Evolutionary conservation across 53 echinoderm and acorn worm genomes (phyloP), one percentile per base, ranked within the genome.

Genomic region (Holothuria leucospilota): DNA sequence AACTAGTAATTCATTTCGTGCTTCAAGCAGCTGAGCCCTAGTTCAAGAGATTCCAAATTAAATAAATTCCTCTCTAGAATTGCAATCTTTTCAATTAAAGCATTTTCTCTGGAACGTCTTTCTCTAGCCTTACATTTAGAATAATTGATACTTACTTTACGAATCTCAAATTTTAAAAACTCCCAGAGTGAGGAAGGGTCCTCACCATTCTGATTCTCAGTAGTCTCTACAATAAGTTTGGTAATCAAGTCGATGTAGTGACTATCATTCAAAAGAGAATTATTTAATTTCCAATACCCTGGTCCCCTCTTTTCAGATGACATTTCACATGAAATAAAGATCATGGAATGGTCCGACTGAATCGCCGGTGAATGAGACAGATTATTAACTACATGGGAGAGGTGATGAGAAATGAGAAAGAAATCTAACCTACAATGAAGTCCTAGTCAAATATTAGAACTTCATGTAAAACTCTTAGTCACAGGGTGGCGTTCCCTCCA

Each of bases 201-300:
- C 11, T 20, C 56, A 5, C 56, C 56, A 16, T 16, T 18, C 15
- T 16, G 56, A 56, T 15, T 18, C 56, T 56, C 1, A 56, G 18
- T 16, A 0, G 56, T 56, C 56, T 18, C 56, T 18, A 56, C 18
- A 56, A 56, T 56, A 56, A 56, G 15, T 16, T 56, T 56, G 18
- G 16, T 56, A 56, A 56, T 56, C 18, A 56, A 16, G 5, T 67
- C 67, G 5, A 26, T 67, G 67, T 29, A 67, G 13, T 27, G 1
- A 30, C 30, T 67, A 77, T 77, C 77, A 7, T 77, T 21, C 24
- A 77, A 77, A 1, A 53, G n/a, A 0, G 78, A 53, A 78, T 78
- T 78, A 56, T 78, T 78, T 24, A 78, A 86, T 59, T 86, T 86
- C 75, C 75, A 86, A 30, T 4, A 77, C 13, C 86, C 62, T 20